phyloP scores from a whole-genome alignment of 2,888 invertebrate species.

The Nymphalis polychloros region DNA sequence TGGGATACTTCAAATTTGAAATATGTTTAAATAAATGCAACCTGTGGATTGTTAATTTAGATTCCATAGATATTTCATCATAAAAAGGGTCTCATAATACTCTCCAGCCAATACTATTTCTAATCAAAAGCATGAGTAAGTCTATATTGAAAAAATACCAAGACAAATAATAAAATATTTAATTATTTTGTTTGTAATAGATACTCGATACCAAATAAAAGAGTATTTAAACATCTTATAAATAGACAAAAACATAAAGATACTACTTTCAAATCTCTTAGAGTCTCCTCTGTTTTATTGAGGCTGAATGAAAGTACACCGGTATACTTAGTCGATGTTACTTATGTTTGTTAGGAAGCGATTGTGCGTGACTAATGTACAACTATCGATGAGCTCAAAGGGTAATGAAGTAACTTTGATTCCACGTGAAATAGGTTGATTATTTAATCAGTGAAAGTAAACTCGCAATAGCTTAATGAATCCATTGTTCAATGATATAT shows the following conservation, averaged over 20 bases:
- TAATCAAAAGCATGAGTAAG: too few relatives aligned
- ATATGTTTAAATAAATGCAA: too few relatives aligned
- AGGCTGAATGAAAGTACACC: not conserved
- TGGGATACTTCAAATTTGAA: too few relatives aligned
- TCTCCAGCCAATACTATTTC: too few relatives aligned
- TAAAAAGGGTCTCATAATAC: too few relatives aligned
- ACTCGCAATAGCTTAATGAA: not conserved
- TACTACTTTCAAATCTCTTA: not conserved
- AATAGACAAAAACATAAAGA: not conserved
- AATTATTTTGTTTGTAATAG: too few relatives aligned
- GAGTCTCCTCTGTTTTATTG: not conserved
- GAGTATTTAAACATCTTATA: not conserved
- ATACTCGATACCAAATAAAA: not conserved
- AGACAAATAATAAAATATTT: too few relatives aligned
- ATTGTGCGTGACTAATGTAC: not conserved
- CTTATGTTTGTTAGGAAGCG: slow-evolving; percentile 9
- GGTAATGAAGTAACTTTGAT: slow-evolving; percentile 9
- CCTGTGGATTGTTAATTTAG: too few relatives aligned
- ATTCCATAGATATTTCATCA: too few relatives aligned
- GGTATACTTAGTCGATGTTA: not conserved
- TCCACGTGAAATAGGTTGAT: not conserved
- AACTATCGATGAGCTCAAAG: slow-evolving; percentile 3
- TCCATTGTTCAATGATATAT: not conserved
- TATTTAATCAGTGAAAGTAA: slow-evolving; percentile 9
- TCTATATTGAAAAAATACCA: too few relatives aligned